Percentiles rank a stretch among this genome's conserved stretches.
phyloP scores from a whole-genome alignment of 2,113 vertebrate genomes.

The Felis chaus region DNA sequence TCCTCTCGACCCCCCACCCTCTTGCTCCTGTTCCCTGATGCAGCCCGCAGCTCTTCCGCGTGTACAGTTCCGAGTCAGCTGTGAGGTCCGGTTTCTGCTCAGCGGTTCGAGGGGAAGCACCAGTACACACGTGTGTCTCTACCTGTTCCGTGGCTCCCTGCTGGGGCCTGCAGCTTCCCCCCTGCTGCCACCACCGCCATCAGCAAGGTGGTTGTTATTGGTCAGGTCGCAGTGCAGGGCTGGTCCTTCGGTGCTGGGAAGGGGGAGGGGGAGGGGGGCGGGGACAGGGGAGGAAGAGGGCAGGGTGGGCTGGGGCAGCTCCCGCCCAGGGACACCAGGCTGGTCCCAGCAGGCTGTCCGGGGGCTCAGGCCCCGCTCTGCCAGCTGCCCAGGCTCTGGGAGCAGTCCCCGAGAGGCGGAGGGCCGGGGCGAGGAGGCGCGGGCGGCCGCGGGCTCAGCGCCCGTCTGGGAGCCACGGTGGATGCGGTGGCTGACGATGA shows the following conservation, averaged over 20 bases:
- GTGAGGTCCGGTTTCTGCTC: conserved; percentile 86
- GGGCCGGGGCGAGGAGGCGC: conserved; percentile 81
- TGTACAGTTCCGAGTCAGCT: conserved; percentile 81
- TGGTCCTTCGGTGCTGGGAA: conserved; percentile 86
- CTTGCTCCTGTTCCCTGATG: not conserved
- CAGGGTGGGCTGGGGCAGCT: conserved; percentile 78
- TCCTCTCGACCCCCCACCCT: not conserved
- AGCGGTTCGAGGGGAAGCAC: conserved; percentile 83
- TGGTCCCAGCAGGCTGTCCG: conserved; percentile 82
- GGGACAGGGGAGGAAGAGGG: conserved; percentile 42
- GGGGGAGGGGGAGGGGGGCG: conserved; percentile 30
- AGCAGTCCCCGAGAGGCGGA: conserved; percentile 82
- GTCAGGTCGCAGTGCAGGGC: conserved; percentile 83
- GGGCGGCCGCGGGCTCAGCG: conserved; percentile 75
- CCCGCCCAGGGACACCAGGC: conserved; percentile 74
- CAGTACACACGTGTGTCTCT: conserved; percentile 80
- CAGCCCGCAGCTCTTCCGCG: not conserved
- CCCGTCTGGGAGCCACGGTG: conserved; percentile 98
- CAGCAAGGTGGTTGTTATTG: conserved; percentile 83
- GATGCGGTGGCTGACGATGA: conserved; percentile 98
- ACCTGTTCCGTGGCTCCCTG: conserved; percentile 87
- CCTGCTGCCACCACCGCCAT: conserved; percentile 62
- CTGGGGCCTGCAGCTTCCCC: conserved; percentile 74
- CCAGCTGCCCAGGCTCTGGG: conserved; percentile 81
- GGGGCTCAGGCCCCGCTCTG: conserved; percentile 79